Evolutionary conservation across 2,888 invertebrate species (phyloP).

Genomic region (Brachyopa scutellaris): DNA sequence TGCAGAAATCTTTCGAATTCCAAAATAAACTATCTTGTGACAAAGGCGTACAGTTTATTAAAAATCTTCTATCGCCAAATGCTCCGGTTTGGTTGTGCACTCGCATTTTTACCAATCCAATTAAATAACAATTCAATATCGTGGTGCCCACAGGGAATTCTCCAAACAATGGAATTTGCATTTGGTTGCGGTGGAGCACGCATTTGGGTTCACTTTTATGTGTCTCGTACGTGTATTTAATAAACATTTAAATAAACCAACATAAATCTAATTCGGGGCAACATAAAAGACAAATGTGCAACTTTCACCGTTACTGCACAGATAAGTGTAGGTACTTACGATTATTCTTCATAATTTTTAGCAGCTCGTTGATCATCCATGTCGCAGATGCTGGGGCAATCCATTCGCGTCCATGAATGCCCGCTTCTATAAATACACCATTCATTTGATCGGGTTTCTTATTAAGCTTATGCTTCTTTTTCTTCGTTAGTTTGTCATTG

Average conservation of each 20-base stretch:
- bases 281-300: not conserved
- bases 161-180: too few species aligned
- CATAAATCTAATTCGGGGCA: not conserved
- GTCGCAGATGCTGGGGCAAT: constrained; percentile 90
- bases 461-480: constrained; percentile 77
- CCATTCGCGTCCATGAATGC: constrained; percentile 90
- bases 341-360: constrained; percentile 85
- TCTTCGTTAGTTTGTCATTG: constrained; percentile 74
- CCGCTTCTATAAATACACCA: constrained; percentile 91
- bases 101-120: too few species aligned
- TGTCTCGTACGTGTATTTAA: not conserved
- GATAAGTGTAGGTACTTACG: constrained; percentile 79
- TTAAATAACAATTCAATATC: too few species aligned
- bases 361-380: constrained; percentile 87
- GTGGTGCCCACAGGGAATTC: too few species aligned
- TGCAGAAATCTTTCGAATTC: too few species aligned
- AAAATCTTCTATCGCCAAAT: too few species aligned
- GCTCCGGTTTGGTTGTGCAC: too few species aligned
- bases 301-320: constrained; percentile 1
- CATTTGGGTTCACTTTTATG: too few species aligned
- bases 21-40: too few species aligned
- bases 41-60: too few species aligned
- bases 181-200: too few species aligned
- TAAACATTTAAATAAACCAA: not conserved
- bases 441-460: constrained; percentile 85